phyloP scores from a whole-genome alignment of 1,140 invertebrate genomes.

The Rhopalosiphum maidis region DNA sequence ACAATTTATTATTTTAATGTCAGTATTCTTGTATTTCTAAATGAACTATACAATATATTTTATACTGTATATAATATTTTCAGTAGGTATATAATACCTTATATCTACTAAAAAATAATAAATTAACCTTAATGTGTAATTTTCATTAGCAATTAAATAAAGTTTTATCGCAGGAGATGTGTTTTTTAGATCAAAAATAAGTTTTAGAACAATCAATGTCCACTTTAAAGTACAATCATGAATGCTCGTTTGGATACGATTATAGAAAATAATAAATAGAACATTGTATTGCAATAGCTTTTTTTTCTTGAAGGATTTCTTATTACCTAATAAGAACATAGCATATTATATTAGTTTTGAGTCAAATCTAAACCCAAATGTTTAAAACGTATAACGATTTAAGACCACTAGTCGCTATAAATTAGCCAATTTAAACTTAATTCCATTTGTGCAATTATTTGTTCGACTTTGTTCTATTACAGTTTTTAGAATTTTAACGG shows the following conservation, averaged over 20 bases:
- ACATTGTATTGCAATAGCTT: neutral
- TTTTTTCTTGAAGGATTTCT: neutral
- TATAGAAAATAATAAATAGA: neutral
- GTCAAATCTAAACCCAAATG: neutral
- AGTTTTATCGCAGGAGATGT: neutral
- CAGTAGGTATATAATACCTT: no score
- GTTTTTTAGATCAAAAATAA: neutral
- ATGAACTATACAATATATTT: neutral
- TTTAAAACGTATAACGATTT: neutral
- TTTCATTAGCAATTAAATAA: neutral
- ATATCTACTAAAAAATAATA: neutral
- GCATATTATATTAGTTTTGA: neutral
- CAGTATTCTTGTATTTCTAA: neutral
- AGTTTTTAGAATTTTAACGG: neutral
- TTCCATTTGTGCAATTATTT: neutral
- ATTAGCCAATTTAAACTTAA: neutral
- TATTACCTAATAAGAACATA: neutral
- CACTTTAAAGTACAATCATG: neutral
- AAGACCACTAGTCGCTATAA: neutral
- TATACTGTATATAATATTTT: no score
- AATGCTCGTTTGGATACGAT: neutral
- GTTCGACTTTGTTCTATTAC: constrained; percentile 3
- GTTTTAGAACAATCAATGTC: neutral
- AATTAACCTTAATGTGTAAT: neutral
- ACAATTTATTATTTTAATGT: neutral